These are phyloP conservation scores for Goniozus legneri DNA, from an alignment of 1,140 invertebrate species.

Conservation along the genomic window DNA sequence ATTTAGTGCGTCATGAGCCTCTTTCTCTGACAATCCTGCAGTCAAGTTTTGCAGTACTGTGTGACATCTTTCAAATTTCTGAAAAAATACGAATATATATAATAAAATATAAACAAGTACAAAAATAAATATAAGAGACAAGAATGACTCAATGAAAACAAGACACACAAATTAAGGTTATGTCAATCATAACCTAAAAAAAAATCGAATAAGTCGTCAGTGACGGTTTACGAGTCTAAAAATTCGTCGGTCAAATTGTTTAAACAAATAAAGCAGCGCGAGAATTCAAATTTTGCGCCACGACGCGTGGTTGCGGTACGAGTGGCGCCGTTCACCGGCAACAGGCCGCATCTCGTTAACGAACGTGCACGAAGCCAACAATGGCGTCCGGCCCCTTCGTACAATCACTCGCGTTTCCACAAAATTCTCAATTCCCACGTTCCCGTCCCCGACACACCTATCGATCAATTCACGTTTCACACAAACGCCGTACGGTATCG, in stretches of 20 bases:
- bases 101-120: slow-evolving; percentile 6
- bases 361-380: slow-evolving; percentile 47
- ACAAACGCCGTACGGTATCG: too few relatives aligned
- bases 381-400: slow-evolving; percentile 42
- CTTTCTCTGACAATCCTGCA: slow-evolving; percentile 84
- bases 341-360: too few relatives aligned
- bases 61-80: slow-evolving; percentile 88
- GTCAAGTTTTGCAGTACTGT: slow-evolving; percentile 71
- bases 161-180: too few relatives aligned
- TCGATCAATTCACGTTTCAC: too few relatives aligned
- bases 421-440: too few relatives aligned
- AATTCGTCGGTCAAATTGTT: too few relatives aligned
- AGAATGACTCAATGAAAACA: neutral
- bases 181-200: too few relatives aligned
- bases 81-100: slow-evolving; percentile 44
- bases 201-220: too few relatives aligned
- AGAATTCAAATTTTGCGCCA: slow-evolving; percentile 38
- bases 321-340: slow-evolving; percentile 39
- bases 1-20: slow-evolving; percentile 86
- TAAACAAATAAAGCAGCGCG: neutral
- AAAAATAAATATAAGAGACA: slow-evolving; percentile 6
- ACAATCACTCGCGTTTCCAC: too few relatives aligned
- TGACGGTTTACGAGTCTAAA: too few relatives aligned
- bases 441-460: too few relatives aligned
- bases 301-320: slow-evolving; percentile 23